Percentiles rank a stretch among this genome's conserved stretches.
Evolutionary conservation across 2,113 vertebrate genomes (phyloP).

Genomic region (Caranx melampygus): DNA sequence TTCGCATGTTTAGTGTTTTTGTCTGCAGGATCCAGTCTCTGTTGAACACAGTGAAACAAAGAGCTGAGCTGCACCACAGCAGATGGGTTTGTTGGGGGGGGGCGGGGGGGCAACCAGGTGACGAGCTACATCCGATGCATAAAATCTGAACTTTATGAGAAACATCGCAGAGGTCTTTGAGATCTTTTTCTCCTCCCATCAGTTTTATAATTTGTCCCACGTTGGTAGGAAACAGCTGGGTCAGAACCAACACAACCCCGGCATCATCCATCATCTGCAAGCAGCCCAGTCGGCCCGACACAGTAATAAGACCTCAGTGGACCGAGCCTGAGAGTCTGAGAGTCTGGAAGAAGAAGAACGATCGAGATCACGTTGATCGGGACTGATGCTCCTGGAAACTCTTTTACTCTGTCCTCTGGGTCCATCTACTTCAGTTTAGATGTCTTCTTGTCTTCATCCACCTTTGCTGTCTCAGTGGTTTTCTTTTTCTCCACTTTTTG

Average conservation of each 20-base stretch:
- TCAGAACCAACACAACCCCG: constrained; percentile 4
- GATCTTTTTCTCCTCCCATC: too few relatives aligned
- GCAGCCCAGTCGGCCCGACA: constrained; percentile 5
- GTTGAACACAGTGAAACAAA: too few relatives aligned
- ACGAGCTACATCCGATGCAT: too few relatives aligned
- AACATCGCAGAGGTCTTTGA: too few relatives aligned
- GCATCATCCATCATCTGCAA: constrained; percentile 55
- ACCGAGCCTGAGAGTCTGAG: background rate
- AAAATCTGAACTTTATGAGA: too few relatives aligned
- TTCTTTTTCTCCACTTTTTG: background rate
- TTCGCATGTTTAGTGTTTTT: background rate
- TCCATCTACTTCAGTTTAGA: background rate
- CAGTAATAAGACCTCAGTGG: constrained; percentile 44
- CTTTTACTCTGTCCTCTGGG: constrained; percentile 11
- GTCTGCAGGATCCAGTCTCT: background rate
- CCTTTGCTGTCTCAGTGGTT: constrained; percentile 61
- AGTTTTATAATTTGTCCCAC: too few relatives aligned
- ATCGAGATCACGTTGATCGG: background rate
- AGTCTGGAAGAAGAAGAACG: constrained; percentile 15
- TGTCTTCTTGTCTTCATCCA: background rate
- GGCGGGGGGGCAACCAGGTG: too few relatives aligned
- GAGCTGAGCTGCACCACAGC: too few relatives aligned
- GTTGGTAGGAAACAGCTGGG: background rate
- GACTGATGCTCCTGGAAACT: constrained; percentile 28
- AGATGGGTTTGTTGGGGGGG: too few relatives aligned